Evolutionary conservation across 2,113 vertebrate genomes (phyloP), one percentile per base, ranked within the genome.

Genomic region (Abramis brama): DNA sequence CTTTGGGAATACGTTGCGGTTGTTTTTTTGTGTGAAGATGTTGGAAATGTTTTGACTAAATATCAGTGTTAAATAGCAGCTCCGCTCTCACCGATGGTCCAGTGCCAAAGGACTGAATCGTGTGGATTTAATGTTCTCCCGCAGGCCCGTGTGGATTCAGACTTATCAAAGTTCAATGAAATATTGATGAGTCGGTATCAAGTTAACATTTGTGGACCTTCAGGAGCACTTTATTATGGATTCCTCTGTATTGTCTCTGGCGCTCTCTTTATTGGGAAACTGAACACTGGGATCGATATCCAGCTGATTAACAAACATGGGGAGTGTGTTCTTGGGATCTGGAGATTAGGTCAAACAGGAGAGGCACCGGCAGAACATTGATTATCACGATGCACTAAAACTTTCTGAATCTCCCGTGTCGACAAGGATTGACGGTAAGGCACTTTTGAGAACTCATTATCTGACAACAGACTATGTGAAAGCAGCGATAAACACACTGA

Each of bases 211-310:
- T 73, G 77, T 82, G 84, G 86, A 87, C 85, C 87, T 85, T 60
- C 86, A 80, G 68, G 85, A 87, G 86, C 90, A 88, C 87, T 87
- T 89, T 87, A 91, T 83, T 70, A 87, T 86, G 66, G 87, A 66
- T 88, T 80, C 70, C 55, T 36, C 80, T 86, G 66, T 75, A 77
- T 82, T 70, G 73, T 85, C 76, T 84, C 68, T 36, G n/a, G 43
- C 19, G 33, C 39, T 83, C 36, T 47, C 75, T 76, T 66, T 55
- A 68, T 79, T 79, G 78, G 71, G 80, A 62, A 89, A 76, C 36
- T 57, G 83, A 78, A 79, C 55, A 70, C 66, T 59, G 30, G 75
- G 57, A 79, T 84, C 76, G 77, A 50, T 87, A 25, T 82, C 66
- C 79, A 83, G 66, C 86, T 82, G 83, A 71, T 74, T 79, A 75